Percentiles rank a stretch among this genome's conserved stretches.
Conservation (phyloP, 2,113 vertebrate species). For the Ginglymostoma cirratum region DNA sequence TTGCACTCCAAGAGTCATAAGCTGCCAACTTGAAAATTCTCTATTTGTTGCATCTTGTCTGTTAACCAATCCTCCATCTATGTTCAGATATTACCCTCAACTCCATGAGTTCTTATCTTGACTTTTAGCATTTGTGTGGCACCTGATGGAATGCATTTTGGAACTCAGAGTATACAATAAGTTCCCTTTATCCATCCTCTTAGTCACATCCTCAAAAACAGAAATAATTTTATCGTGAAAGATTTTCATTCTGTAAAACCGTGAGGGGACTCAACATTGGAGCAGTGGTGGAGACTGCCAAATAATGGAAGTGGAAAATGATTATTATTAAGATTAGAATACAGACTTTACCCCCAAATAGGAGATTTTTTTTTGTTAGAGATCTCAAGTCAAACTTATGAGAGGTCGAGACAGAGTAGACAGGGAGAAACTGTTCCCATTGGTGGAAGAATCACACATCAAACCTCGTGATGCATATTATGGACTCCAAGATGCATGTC, state of each 20-base stretch:
- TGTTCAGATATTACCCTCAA: neutral
- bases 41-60: neutral
- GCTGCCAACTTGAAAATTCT: neutral
- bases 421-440: too few species aligned
- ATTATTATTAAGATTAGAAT: neutral
- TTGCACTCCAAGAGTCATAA: neutral
- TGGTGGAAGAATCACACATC: too few species aligned
- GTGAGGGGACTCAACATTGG: neutral
- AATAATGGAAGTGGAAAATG: neutral
- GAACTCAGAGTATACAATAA: neutral
- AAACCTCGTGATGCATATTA: neutral
- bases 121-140: neutral
- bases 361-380: neutral
- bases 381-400: too few species aligned
- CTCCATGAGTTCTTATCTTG: neutral
- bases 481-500: neutral
- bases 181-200: neutral
- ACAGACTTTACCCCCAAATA: neutral
- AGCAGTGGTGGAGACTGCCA: neutral
- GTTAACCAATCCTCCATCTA: neutral
- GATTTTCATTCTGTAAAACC: neutral
- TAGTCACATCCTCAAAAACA: neutral
- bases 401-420: too few species aligned
- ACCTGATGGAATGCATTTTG: neutral
- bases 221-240: neutral